Evolutionary conservation across 2,113 vertebrate genomes (phyloP), one percentile per base, ranked within the genome.

Genomic region (Chaetodon auriga): DNA sequence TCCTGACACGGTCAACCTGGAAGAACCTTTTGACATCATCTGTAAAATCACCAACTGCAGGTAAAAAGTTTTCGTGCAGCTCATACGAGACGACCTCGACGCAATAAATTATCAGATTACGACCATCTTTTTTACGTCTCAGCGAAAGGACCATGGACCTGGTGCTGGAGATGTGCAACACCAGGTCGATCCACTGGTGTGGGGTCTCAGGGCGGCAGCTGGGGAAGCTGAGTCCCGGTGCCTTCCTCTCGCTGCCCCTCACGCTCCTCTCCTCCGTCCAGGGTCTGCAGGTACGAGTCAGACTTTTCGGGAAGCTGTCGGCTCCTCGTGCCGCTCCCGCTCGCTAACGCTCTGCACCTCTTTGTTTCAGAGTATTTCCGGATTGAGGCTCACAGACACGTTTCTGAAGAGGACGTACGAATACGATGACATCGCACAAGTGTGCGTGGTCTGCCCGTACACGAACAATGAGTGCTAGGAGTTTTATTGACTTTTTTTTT

Each of bases 11-110:
- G 98, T 99, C 23, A 97, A 96, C 93, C 93, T 99, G 21, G 98
- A 99, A 93, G 97, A 99, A 92, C 98, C 98, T 53, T 99, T 99
- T 85, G 96, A 98, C 78, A 98, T 99, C 76, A 96, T 95, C 68
- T 99, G 98, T 96, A 99, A 99, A 97, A 97, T 99, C 95, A 99
- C 97, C 53, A 99, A 99, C 90, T 99, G 98, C 98, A 99, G 98
- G 98, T 99, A 95, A 45, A 73, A 1, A 12, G 14, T 16, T 35
- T 13, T 16, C 14, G 1, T 61, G 30, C 30, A 6, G 8, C 35
- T 18, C 36, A 13, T 21, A n/a, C 15, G 5, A 62, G 35, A 21
- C 16, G 3, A 5, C 15, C 11, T 9, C 19, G 30, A 30, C 30
- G 30, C 6, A 7, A 0, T 10, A 9, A 19, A 25, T 25, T 0